phyloP scores from a whole-genome alignment of 2,888 invertebrate species.

The Dynastes maya region DNA sequence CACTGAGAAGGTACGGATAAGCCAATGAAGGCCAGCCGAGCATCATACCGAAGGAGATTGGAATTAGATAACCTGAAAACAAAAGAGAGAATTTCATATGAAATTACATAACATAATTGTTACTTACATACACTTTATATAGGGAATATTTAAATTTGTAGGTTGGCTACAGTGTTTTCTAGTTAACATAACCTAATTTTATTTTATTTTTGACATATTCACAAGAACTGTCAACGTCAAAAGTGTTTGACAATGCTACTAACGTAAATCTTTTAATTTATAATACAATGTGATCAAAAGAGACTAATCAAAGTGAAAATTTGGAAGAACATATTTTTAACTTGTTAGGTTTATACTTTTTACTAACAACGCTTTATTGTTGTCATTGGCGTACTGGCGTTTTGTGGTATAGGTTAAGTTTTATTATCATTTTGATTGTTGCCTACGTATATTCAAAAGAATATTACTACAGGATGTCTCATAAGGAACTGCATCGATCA shows the following conservation, averaged over 20 bases:
- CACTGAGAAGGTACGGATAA: constrained; percentile 55
- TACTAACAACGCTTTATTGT: background rate
- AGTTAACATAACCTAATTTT: too few species aligned
- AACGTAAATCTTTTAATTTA: too few species aligned
- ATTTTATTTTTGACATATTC: too few species aligned
- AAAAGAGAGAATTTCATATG: background rate
- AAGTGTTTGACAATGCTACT: background rate
- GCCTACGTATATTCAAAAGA: too few species aligned
- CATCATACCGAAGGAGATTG: constrained; percentile 59
- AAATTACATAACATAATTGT: too few species aligned
- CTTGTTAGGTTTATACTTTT: background rate
- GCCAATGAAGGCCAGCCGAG: constrained; percentile 58
- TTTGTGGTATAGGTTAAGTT: background rate
- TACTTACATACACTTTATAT: too few species aligned
- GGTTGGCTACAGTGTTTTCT: too few species aligned
- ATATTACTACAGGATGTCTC: too few species aligned
- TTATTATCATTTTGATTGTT: too few species aligned
- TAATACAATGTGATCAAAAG: background rate
- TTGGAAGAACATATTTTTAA: background rate
- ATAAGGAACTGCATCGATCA: too few species aligned
- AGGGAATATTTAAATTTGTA: too few species aligned
- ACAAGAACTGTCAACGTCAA: background rate
- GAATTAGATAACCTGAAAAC: constrained; percentile 54
- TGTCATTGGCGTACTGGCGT: background rate
- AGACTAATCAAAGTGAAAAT: background rate